phyloP scores from a whole-genome alignment of 2,888 invertebrate species.

The Campoplex capitator region DNA sequence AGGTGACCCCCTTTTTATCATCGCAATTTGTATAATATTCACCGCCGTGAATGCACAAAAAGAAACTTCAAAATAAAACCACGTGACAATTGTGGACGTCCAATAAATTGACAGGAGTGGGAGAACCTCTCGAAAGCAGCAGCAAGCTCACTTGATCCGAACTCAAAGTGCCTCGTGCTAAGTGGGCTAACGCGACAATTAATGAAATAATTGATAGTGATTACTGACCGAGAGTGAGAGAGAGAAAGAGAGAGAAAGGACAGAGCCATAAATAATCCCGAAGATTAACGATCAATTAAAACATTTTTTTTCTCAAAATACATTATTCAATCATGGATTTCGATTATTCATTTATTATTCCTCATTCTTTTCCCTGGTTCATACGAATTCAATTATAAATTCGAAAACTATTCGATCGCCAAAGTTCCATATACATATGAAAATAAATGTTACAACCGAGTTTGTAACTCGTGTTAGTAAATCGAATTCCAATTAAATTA shows the following conservation, averaged over 20 bases:
- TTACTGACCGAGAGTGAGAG: slow-evolving; percentile 11
- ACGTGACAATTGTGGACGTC: slow-evolving; percentile 35
- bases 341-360: neutral
- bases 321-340: neutral
- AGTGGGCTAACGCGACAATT: slow-evolving; percentile 64
- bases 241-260: neutral
- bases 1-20: slow-evolving; percentile 53
- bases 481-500: neutral
- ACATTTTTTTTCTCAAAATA: neutral
- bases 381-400: neutral
- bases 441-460: neutral
- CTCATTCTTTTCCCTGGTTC: neutral
- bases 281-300: neutral
- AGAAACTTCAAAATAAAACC: slow-evolving; percentile 10
- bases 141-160: slow-evolving; percentile 22
- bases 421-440: neutral
- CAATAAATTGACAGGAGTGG: slow-evolving; percentile 41
- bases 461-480: neutral
- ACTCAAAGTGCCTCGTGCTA: slow-evolving; percentile 42
- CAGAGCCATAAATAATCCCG: neutral
- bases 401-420: neutral
- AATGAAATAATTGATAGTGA: slow-evolving; percentile 56
- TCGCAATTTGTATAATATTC: slow-evolving; percentile 38
- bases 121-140: slow-evolving; percentile 10
- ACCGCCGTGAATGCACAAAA: slow-evolving; percentile 38